Base-by-base conservation (phyloP, 2,888 invertebrate genomes). In the Metopia argyrocephala region DNA sequence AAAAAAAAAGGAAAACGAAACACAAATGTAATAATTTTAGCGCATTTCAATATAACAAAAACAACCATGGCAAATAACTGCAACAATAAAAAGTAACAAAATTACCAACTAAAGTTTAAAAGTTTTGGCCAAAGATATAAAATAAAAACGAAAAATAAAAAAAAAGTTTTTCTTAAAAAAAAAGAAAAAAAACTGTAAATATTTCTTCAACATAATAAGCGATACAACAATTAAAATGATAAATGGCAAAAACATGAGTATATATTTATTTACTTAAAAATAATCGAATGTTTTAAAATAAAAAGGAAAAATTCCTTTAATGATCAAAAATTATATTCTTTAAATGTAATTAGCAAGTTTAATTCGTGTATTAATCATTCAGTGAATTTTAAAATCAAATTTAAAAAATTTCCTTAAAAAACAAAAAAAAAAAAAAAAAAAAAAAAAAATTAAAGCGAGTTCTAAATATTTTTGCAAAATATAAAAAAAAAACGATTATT, bases 61-160 rank as follows among this genome's bases (percentile, higher is more conserved):
- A 61, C 20, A 52, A 65, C 27, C 20, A 46, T 46, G 6, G 18
- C 25, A 28, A 38, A 38, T 3, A 15, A 12, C 15, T 38, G 38
- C 38, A 38, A 38, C 15, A 38, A 38, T 38, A 38, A 31, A 9
- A 31, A 38, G 9, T 3, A 38, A 46, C 23, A 50, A 65, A 75
- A 64, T 52, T 57, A 50, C 25, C 9, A 75, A 65, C 2, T n/a
- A 73, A 73, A 73, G 7, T 6, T 23, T 28, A 61, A 66, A n/a
- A n/a, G n/a, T n/a, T 65, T 65, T 66, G 57, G 46, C 54, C 61
- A 75, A 75, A 75, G 27, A 75, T 52, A 45, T 59, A 50, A 56
- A 57, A 45, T n/a, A 48, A 21, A 59, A 28, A 28, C 4, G 15
- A 12, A 1, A 0, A 12, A 7, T 56, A 18, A n/a, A 27, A 56